A percentile compares a stretch with the other conserved stretches of the same genome.
Evolutionary conservation across 2,113 vertebrate species (phyloP).

Genomic region (Regulus satrapa): DNA sequence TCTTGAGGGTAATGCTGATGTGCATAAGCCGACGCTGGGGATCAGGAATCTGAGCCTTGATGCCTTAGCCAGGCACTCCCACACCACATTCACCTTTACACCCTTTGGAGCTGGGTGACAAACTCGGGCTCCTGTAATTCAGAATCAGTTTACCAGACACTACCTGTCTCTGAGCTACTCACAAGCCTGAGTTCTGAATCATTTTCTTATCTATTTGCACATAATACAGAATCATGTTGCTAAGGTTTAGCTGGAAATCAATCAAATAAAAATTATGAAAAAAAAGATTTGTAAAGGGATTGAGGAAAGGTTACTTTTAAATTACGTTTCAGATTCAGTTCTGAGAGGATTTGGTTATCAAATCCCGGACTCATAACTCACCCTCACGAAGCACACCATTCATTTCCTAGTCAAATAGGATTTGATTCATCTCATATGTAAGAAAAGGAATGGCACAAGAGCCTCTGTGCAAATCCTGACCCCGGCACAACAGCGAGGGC

Average conservation of each 20-base stretch:
- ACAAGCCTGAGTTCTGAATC: background rate
- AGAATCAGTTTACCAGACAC: slow-evolving; percentile 4
- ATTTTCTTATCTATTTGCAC: slow-evolving; percentile 54
- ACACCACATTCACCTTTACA: background rate
- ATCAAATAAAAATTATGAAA: slow-evolving; percentile 62
- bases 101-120: background rate
- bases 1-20: background rate
- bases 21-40: fast-evolving
- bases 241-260: slow-evolving; percentile 47
- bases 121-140: background rate
- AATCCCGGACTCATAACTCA: slow-evolving; percentile 57
- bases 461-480: background rate
- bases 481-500: fast-evolving
- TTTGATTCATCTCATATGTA: slow-evolving; percentile 18
- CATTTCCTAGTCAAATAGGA: slow-evolving; percentile 57
- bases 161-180: slow-evolving; percentile 6
- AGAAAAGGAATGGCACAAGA: background rate
- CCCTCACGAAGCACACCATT: slow-evolving; percentile 20
- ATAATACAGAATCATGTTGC: slow-evolving; percentile 38
- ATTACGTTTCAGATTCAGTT: slow-evolving; percentile 57
- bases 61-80: background rate
- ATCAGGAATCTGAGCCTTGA: background rate
- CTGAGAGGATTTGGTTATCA: slow-evolving; percentile 66
- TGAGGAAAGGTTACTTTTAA: slow-evolving; percentile 64
- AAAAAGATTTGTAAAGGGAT: slow-evolving; percentile 61